These are phyloP conservation scores for Heteromormyrus szaboi DNA, from an alignment of 2,797 vertebrate species.

Conservation along the genomic window DNA sequence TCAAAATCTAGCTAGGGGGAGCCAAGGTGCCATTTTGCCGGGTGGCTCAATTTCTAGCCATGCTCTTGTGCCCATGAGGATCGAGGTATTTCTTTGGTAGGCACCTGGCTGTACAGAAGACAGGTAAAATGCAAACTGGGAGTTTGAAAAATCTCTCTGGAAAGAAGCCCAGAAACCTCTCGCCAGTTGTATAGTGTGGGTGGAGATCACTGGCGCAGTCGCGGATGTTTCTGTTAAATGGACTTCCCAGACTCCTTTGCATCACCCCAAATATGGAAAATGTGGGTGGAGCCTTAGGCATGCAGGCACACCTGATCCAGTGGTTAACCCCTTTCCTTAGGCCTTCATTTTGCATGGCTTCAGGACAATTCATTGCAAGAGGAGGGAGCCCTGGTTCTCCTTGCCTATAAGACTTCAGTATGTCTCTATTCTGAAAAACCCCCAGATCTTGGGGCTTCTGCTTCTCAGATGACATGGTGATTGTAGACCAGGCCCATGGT, in stretches of 20 bases:
- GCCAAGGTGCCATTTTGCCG: not conserved
- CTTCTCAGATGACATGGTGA: not conserved
- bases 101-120: not conserved
- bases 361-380: not conserved
- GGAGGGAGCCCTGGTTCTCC: not conserved
- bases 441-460: not conserved
- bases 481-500: not conserved
- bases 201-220: not conserved
- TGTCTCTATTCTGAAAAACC: not conserved
- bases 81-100: not conserved
- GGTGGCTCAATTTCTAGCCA: not conserved
- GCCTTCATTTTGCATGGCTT: not conserved
- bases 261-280: not conserved
- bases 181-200: not conserved
- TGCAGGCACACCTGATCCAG: not conserved
- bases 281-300: not conserved
- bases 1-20: not conserved
- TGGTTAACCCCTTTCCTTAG: not conserved
- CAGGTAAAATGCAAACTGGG: not conserved
- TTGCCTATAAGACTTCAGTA: not conserved
- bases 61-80: not conserved
- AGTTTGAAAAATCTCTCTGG: not conserved
- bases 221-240: not conserved
- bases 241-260: not conserved
- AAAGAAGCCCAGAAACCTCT: not conserved